A percentile compares a stretch with the other conserved stretches of the same genome.
Conservation (phyloP, 2,888 invertebrate genomes). For the Scaptodrosophila latifasciaeformis region DNA sequence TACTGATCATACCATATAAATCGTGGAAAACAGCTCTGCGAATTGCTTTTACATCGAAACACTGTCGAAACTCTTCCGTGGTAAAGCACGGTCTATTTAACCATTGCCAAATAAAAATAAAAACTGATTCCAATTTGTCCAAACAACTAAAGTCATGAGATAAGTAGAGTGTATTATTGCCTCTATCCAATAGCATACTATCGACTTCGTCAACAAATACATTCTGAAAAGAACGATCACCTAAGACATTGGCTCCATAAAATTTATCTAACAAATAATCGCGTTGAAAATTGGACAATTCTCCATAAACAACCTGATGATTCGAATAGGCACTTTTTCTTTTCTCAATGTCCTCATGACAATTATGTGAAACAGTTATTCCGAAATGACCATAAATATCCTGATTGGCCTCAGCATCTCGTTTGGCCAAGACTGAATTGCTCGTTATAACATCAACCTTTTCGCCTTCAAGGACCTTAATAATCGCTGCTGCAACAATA, state of each 20-base stretch:
- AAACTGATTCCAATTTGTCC: conserved; percentile 66
- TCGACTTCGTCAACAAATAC: conserved; percentile 75
- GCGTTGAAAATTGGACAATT: conserved; percentile 16
- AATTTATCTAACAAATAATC: conserved; percentile 51
- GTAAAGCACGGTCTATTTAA: conserved; percentile 24
- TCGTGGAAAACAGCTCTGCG: not conserved
- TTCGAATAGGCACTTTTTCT: no score
- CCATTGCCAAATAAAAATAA: conserved; percentile 60
- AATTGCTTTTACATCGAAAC: not conserved
- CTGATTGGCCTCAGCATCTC: not conserved
- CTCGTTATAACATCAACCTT: conserved; percentile 4
- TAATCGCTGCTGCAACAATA: no score
- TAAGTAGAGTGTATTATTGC: conserved; percentile 71
- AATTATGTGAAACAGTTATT: no score
- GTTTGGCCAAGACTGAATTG: conserved; percentile 4
- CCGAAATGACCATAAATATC: not conserved
- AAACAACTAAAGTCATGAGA: conserved; percentile 68
- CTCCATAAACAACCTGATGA: conserved; percentile 9
- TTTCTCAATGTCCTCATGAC: no score
- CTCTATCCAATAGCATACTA: conserved; percentile 74
- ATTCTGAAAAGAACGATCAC: conserved; percentile 44
- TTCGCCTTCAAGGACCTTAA: not conserved
- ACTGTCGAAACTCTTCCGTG: conserved; percentile 3
- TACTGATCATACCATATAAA: not conserved
- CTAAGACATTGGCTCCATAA: conserved; percentile 59